Evolutionary conservation across 1,140 invertebrate species (phyloP).

Genomic region (Anastatus disparis): DNA sequence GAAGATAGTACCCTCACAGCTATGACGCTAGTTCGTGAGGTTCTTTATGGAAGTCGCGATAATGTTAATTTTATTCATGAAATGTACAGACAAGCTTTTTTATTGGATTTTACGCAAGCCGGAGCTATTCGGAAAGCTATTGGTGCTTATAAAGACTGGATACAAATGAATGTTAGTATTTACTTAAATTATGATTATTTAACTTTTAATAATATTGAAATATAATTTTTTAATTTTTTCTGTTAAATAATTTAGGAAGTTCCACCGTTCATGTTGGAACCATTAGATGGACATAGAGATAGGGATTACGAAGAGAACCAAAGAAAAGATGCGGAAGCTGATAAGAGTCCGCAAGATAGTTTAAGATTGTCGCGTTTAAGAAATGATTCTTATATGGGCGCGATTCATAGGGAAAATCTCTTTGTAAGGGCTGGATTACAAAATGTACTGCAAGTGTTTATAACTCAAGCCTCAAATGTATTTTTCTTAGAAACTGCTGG

Average conservation of each 20-base stretch:
- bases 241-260: constrained; percentile 70
- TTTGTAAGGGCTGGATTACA: constrained; percentile 83
- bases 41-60: constrained; percentile 87
- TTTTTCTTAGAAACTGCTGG: constrained; percentile 78
- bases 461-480: constrained; percentile 95
- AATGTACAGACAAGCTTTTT: constrained; percentile 91
- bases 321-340: constrained; percentile 54
- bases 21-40: constrained; percentile 80
- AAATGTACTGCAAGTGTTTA: constrained; percentile 92
- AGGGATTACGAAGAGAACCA: constrained; percentile 55
- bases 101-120: constrained; percentile 89
- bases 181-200: constrained; percentile 20
- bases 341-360: constrained; percentile 66
- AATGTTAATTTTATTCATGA: constrained; percentile 97
- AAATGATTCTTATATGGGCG: constrained; percentile 85
- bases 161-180: constrained; percentile 82
- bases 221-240: constrained; percentile 23
- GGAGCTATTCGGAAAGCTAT: constrained; percentile 90
- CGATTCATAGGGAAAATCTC: constrained; percentile 81
- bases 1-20: constrained; percentile 59
- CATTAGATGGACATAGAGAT: constrained; percentile 70
- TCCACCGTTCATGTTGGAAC: constrained; percentile 89
- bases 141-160: constrained; percentile 96
- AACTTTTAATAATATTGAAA: neutral
- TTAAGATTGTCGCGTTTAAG: constrained; percentile 74